Evolutionary conservation across 1,140 invertebrate species (phyloP), one percentile per base, ranked within the genome.

Genomic region (Mylabris phalerata): DNA sequence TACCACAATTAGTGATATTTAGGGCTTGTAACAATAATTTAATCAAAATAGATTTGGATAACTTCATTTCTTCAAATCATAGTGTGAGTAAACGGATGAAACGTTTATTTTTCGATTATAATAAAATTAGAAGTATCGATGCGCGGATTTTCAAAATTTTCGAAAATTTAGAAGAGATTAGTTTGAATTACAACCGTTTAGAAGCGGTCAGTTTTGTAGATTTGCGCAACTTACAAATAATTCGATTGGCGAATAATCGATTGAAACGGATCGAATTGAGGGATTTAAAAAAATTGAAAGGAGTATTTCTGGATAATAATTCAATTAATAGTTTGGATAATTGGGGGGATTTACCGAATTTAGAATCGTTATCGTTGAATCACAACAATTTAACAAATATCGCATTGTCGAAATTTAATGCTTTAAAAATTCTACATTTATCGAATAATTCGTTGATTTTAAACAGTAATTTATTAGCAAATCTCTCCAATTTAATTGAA

Each of bases 181-280:
- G 41, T 42, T 10, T 10, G 11, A 42, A 42, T 42, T 11, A 42
- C 9, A 10, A 42, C 3, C 41, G 10, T 7, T 32, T 32, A 32
- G 7, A 4, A 32, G 7, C 4, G 7, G 50, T 19, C 9, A 59
- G 57, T 10, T 57, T 72, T 10, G 1, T 42, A 9, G 61, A 56
- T 24, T 54, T 73, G 32, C 10, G 44, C 9, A 55, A 59, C 9
- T 41, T 73, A 9, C 60, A 65, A 48, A 13, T 64, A 25, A 57
- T 73, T 27, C 42, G 59, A 42, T 55, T 72, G 24, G 43, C 50
- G 4, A 63, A 71, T 19, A 67, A 65, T 50, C 10, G 19, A 47
- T 69, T 3, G 41, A 60, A 7, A 39, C 46, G 13, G 41, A 54
- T 26, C 48, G 51, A 9, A 56, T 65, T 71, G 47, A 49, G 50